Base-by-base conservation (phyloP, 2,888 invertebrate genomes). In the Fragum whitleyi region DNA sequence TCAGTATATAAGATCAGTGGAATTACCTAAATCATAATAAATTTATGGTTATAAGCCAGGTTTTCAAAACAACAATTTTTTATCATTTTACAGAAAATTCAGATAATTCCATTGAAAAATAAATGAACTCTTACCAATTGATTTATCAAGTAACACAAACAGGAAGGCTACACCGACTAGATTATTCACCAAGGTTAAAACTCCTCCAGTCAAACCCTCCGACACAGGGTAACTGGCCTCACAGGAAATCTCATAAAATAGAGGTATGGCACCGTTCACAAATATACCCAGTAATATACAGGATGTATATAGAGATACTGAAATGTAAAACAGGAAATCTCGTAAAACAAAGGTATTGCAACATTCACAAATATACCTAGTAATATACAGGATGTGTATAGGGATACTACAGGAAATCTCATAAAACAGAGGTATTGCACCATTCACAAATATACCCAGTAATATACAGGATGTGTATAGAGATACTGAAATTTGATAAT, bases 161-260 rank as follows among this genome's bases (percentile, higher is more conserved):
- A 92, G 86, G 79, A 91, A 92, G 16, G 89, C 53, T 11, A 91
- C 85, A 14, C 91, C 91, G n/a, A 85, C 82, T 2, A 90, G 9
- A 76, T 91, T 92, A 79, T 91, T 90, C 6, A 87, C 61, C 32
- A 88, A 71, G 19, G 92, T 92, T 28, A 92, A 77, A 36, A 92
- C 70, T 14, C 91, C 90, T 21, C 89, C 90, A 1, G 91, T 88
- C 9, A 92, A 88, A 14, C 91, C 91, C 76, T 92, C 92, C 0
- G 89, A 88, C 7, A 89, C 87, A 11, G 92, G 92, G 67, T 90
- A 92, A 2, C 90, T 86, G n/a, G 87, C 83, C 77, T 92, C 92
- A 79, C 91, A 91, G 0, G 88, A 85, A 65, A 92, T 77, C 85
- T 91, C 92, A 75, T 86, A 91, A 70, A 91, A 88, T 32, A 92